Percentiles rank a stretch among this genome's conserved stretches.
Conservation (phyloP, 2,797 vertebrate genomes). For the Apogon hyalosoma region DNA sequence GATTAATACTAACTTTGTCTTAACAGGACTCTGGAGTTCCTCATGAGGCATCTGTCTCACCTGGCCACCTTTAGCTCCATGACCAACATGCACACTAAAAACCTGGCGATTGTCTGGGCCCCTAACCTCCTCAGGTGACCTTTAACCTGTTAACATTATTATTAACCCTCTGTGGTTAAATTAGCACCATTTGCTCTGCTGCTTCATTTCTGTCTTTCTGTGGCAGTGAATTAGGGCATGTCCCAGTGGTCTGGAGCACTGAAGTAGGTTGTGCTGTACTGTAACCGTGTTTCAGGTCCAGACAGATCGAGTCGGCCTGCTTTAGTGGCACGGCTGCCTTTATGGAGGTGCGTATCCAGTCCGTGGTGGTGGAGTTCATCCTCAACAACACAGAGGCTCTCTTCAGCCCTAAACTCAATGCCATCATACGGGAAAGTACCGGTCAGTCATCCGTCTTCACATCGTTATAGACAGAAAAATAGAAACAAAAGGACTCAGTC, state of each 20-base stretch:
- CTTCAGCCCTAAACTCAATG: constrained; percentile 94
- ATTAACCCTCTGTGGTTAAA: too few species aligned
- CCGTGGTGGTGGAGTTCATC: constrained; percentile 98
- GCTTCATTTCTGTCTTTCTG: not conserved
- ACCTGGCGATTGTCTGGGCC: constrained; percentile 98
- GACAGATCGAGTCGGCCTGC: constrained; percentile 98
- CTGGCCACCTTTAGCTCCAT: constrained; percentile 95
- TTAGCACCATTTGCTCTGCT: too few species aligned
- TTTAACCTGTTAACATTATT: too few species aligned
- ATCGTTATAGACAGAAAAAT: too few species aligned
- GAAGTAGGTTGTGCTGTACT: not conserved
- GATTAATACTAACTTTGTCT: too few species aligned
- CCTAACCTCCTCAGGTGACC: constrained; percentile 94
- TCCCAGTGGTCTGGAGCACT: too few species aligned
- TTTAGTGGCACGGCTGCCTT: constrained; percentile 98
- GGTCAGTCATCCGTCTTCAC: constrained; percentile 74
- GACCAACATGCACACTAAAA: constrained; percentile 99
- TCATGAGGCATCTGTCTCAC: constrained; percentile 96
- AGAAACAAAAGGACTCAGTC: not conserved
- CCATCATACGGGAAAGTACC: constrained; percentile 94
- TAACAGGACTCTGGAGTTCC: constrained; percentile 94
- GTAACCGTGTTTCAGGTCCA: constrained; percentile 84
- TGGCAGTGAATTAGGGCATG: too few species aligned
- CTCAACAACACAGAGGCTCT: constrained; percentile 96
- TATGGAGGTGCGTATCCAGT: constrained; percentile 99